These are phyloP conservation scores for Abramis brama DNA, from an alignment of 2,113 vertebrate species.

Conservation along the genomic window DNA sequence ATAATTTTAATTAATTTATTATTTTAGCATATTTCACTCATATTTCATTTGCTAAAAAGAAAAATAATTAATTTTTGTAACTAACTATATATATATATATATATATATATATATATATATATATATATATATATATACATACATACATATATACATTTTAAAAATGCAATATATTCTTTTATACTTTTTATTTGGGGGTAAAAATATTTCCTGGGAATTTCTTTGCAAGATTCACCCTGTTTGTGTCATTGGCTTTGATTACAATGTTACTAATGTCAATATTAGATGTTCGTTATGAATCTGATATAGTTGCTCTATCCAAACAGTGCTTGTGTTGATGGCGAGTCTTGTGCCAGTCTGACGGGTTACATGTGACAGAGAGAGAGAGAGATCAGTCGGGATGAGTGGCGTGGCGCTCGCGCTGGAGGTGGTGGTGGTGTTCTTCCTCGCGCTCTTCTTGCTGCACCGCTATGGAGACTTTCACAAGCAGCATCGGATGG, in stretches of 20 bases:
- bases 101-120: no score
- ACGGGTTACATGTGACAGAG: neutral
- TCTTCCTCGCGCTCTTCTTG: conserved; percentile 88
- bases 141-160: no score
- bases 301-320: neutral
- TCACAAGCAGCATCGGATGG: conserved; percentile 88
- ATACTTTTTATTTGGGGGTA: neutral
- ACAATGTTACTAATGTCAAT: neutral
- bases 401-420: conserved; percentile 87
- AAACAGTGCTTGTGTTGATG: conserved; percentile 37
- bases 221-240: neutral
- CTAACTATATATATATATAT: no score
- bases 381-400: conserved; percentile 27
- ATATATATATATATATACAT: no score
- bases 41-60: neutral
- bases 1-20: neutral
- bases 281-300: neutral
- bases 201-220: neutral
- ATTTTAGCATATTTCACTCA: neutral
- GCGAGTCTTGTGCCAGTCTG: conserved; percentile 29
- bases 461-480: conserved; percentile 92
- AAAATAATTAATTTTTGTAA: neutral
- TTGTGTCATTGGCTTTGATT: neutral
- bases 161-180: no score
- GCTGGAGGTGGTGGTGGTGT: conserved; percentile 88